Evolutionary conservation across 2,888 invertebrate species (phyloP), one percentile per base, ranked within the genome.

Genomic region (Apamea epomidion): DNA sequence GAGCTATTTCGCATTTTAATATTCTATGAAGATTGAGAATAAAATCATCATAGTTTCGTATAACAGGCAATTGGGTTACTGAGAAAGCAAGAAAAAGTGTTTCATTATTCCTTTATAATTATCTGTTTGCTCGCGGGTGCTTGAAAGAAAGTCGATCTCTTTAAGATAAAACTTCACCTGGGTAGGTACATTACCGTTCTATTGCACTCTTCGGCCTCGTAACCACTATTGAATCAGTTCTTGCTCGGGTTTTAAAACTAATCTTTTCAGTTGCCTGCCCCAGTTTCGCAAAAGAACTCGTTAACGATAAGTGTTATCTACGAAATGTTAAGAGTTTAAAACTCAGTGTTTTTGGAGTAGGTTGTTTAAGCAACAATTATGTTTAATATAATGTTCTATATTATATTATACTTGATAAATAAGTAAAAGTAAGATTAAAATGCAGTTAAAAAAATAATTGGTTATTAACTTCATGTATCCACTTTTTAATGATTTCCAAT

Each of bases 1-100:
- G 87, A 88, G 90, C 89, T 91, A 91, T 92, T 92, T 90, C 89
- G 82, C 90, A 90, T 91, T 93, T 92, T 93, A 92, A 92, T 92
- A 92, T 93, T 92, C 89, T 85, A 86, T 81, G 84, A 75, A 78
- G 73, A 86, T 86, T 76, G 82, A 72, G 73, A 74, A 81, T 83
- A 80, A 64, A 86, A 78, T 83, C 87, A 54, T 77, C 78, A 81
- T 84, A 76, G 81, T 83, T 86, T 77, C 76, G 65, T 74, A 70
- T 83, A 80, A 75, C 84, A 77, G 74, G 48, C 76, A 80, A 85
- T 88, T 76, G 76, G 64, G 75, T 71, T 83, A 72, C 76, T 68
- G 58, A 75, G 76, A 79, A 77, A 81, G 70, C 32, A 45, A 70
- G 42, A 18, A 64, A 69, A 76, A 70, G 60, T 73, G 42, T 64